Conservation (phyloP, 2,797 vertebrate species). For the Sebastes oblongus region DNA sequence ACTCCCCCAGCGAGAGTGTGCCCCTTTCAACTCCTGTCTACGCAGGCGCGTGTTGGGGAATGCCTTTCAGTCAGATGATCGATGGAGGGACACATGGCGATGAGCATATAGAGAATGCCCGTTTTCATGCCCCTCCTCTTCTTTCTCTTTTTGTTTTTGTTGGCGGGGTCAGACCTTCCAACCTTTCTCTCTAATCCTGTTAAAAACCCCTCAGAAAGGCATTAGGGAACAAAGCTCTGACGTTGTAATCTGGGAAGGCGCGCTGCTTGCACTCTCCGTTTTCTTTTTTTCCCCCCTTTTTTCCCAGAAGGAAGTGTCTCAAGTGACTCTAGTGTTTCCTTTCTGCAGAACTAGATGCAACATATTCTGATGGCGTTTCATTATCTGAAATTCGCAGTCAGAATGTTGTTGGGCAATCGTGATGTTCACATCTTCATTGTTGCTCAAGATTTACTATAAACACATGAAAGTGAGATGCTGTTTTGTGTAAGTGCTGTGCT, state of each 20-base stretch:
- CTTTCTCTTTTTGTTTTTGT: slow-evolving; percentile 58
- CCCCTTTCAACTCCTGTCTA: slow-evolving; percentile 46
- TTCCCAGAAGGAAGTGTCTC: slow-evolving; percentile 38
- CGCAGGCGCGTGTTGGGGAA: slow-evolving; percentile 66
- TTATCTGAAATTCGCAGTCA: not conserved
- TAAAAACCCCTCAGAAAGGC: slow-evolving; percentile 70
- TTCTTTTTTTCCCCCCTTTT: not conserved
- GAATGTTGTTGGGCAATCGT: not conserved
- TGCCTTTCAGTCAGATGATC: slow-evolving; percentile 70
- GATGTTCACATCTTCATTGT: slow-evolving; percentile 2
- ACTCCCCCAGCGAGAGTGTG: slow-evolving; percentile 53
- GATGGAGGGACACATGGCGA: slow-evolving; percentile 60
- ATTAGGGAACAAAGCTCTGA: slow-evolving; percentile 66
- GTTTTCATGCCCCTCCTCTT: slow-evolving; percentile 40
- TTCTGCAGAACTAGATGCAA: slow-evolving; percentile 13
- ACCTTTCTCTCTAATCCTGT: slow-evolving; percentile 77
- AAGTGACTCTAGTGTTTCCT: slow-evolving; percentile 23
- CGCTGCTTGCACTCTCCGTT: slow-evolving; percentile 26
- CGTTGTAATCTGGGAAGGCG: slow-evolving; percentile 62
- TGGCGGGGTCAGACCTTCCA: slow-evolving; percentile 53
- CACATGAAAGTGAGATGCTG: not conserved
- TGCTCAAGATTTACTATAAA: slow-evolving; percentile 12
- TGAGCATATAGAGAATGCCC: slow-evolving; percentile 22
- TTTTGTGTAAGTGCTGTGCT: not conserved
- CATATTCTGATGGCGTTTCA: not conserved